phyloP scores from a whole-genome alignment of 2,797 vertebrate species.

The Sus cebifrons region DNA sequence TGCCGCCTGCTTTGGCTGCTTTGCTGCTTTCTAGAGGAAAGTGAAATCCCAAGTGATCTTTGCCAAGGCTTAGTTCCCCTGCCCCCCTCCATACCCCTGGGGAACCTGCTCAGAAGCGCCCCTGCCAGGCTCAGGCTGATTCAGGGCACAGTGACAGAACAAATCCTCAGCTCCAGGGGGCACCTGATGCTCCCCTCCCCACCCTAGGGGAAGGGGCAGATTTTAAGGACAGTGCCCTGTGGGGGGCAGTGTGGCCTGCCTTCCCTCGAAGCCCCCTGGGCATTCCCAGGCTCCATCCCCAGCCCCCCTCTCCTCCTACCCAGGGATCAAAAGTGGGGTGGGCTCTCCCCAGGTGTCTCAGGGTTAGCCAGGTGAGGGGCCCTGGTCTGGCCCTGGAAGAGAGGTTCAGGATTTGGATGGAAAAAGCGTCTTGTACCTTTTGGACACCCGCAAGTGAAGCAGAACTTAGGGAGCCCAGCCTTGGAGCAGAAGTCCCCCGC shows the following conservation, averaged over 20 bases:
- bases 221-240: not conserved
- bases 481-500: too few relatives aligned
- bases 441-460: too few relatives aligned
- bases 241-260: not conserved
- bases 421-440: not conserved
- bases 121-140: not conserved
- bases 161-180: not conserved
- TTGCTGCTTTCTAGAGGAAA: not conserved
- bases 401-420: too few relatives aligned
- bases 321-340: not conserved
- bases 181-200: not conserved
- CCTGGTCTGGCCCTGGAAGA: not conserved
- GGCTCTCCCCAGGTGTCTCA: not conserved
- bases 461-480: not conserved
- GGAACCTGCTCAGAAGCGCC: not conserved
- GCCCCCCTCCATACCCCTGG: fast-evolving
- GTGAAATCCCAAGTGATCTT: not conserved
- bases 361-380: not conserved
- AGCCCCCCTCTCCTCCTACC: not conserved
- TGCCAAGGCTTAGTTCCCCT: too few relatives aligned
- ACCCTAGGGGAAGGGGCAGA: not conserved
- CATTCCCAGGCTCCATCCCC: not conserved
- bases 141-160: not conserved
- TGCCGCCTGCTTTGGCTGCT: not conserved
- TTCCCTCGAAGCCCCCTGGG: not conserved